These are phyloP conservation scores for Platycheirus albimanus DNA, from an alignment of 2,888 invertebrate species.

Conservation along the genomic window DNA sequence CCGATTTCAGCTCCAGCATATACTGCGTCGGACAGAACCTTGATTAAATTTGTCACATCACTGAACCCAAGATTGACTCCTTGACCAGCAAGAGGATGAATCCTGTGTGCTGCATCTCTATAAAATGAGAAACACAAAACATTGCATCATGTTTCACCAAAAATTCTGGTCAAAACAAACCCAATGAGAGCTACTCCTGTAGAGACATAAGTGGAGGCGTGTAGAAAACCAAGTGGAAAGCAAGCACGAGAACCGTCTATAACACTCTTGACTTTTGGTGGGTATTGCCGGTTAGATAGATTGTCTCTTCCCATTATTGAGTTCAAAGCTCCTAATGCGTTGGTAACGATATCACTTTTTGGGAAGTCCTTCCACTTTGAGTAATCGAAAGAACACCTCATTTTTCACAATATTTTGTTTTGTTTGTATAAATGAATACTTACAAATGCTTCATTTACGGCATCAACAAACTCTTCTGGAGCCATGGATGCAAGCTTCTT, in stretches of 20 bases:
- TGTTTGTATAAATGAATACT: constrained; percentile 76
- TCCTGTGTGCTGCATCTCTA: constrained; percentile 93
- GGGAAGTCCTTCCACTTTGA: constrained; percentile 79
- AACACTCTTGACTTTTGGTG: constrained; percentile 79
- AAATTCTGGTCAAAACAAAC: constrained; percentile 82
- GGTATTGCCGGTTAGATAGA: constrained; percentile 81
- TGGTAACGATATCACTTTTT: constrained; percentile 79
- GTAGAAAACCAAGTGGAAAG: constrained; percentile 96
- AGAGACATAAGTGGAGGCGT: constrained; percentile 93
- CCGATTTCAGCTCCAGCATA: constrained; percentile 90
- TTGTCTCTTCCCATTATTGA: constrained; percentile 81
- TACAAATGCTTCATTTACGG: constrained; percentile 93
- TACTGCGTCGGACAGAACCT: constrained; percentile 87
- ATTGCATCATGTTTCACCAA: not conserved
- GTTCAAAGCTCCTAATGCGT: constrained; percentile 84
- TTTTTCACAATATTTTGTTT: not conserved
- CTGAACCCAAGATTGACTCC: constrained; percentile 99
- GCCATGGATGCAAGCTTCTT: constrained; percentile 87
- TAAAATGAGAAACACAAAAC: constrained; percentile 42
- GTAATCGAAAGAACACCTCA: not conserved
- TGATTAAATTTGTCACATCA: constrained; percentile 91
- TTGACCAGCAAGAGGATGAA: constrained; percentile 98
- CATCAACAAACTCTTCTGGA: constrained; percentile 92
- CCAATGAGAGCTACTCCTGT: constrained; percentile 93
- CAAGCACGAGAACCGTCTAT: constrained; percentile 86